Base-by-base conservation (phyloP, 2,113 vertebrate species). In the Micromys minutus region DNA sequence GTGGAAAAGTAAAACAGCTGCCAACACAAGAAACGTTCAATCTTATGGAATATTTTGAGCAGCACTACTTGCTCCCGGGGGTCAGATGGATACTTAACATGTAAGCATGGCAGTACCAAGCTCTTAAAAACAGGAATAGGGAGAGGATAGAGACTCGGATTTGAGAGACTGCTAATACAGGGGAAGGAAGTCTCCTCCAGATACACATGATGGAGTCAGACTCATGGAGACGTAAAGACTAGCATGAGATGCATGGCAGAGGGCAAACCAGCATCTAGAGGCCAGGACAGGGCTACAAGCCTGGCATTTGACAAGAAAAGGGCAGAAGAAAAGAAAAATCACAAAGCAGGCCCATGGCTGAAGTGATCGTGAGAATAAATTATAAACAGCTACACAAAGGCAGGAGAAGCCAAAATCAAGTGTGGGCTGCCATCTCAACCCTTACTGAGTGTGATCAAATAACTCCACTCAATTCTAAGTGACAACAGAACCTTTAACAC, bases 1-100 rank as follows among this genome's bases (percentile, higher is more conserved):
- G 83, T 0, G 86, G n/a, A 89, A 81, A 95, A 80, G 5, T 85
- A 65, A 96, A 71, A 92, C 87, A 50, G 45, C 61, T 92, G 21
- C 21, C 6, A 67, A 94, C 42, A 91, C 24, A 76, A 93, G 29
- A 24, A 36, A 34, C 17, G 1, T n/a, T n/a, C n/a, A 57, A 85
- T 55, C 61, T 90, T 80, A 74, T 90, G 90, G 94, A 50, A 81
- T 31, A 76, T 89, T 95, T 89, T n/a, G 47, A 96, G 75, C 5
- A 92, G 63, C 61, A 71, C 85, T 75, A 13, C 36, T 85, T 31
- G 24, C 6, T 75, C 31, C 87, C 80, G 1, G 36, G 16, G 6
- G 8, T 76, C 12, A 59, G 84, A 29, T 1, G 63, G 31, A 80
- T 57, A 79, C 42, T 61, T 79, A 95, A 67, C 36, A 42, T 31